Evolutionary conservation across 2,797 vertebrate genomes (phyloP).

Genomic region (Bufotes viridis): DNA sequence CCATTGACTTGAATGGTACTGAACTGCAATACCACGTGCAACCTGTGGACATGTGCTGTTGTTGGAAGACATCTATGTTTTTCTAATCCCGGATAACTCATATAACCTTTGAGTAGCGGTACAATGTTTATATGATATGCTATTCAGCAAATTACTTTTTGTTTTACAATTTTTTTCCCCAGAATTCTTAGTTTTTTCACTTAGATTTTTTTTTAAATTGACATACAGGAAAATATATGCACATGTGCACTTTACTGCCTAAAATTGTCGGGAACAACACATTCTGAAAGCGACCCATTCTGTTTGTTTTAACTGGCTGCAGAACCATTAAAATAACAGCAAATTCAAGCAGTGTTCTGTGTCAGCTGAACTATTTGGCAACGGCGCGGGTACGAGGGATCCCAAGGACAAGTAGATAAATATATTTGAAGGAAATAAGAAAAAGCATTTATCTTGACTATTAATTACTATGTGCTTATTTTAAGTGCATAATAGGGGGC

Average conservation of each 20-base stretch:
- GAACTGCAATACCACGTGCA: neutral
- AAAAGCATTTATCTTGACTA: slow-evolving; percentile 58
- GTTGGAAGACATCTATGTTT: neutral
- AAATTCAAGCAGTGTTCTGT: slow-evolving; percentile 22
- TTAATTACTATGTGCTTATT: slow-evolving; percentile 56
- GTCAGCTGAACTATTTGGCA: slow-evolving; percentile 46
- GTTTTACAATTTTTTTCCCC: neutral
- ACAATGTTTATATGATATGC: neutral
- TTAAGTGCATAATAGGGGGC: slow-evolving; percentile 54
- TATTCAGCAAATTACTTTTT: neutral
- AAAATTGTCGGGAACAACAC: slow-evolving; percentile 18
- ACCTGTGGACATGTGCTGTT: neutral
- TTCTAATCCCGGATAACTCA: neutral
- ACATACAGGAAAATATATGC: neutral
- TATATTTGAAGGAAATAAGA: slow-evolving; percentile 56
- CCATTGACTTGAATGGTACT: neutral
- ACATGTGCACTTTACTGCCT: neutral
- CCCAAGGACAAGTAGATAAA: slow-evolving; percentile 59
- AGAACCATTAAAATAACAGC: slow-evolving; percentile 51
- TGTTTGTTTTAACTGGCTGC: slow-evolving; percentile 57
- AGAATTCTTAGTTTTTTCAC: neutral
- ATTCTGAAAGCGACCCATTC: slow-evolving; percentile 19
- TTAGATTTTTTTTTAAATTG: neutral
- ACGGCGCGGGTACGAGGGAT: slow-evolving; percentile 36
- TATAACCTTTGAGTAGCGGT: neutral